Conservation (phyloP, 2,113 vertebrate species). For the Albula glossodonta region DNA sequence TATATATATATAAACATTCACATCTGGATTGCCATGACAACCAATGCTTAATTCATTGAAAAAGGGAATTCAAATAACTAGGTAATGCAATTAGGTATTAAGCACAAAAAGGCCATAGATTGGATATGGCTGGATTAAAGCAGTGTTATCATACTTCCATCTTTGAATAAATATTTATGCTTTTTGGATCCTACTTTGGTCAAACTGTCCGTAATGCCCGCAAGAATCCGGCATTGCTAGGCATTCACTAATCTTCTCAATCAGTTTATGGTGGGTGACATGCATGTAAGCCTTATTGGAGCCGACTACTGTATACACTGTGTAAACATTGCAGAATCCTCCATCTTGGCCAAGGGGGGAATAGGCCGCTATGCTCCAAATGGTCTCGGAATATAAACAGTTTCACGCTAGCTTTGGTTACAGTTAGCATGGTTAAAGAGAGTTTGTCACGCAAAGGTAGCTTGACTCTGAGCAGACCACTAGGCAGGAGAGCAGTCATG, state of each 20-base stretch:
- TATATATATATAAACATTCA: constrained; percentile 3
- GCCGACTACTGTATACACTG: constrained; percentile 72
- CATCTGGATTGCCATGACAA: not conserved
- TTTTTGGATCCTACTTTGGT: constrained; percentile 61
- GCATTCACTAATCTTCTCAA: constrained; percentile 66
- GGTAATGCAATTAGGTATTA: constrained; percentile 22
- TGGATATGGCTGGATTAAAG: not conserved
- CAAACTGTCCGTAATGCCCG: constrained; percentile 55
- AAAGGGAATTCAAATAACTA: not conserved
- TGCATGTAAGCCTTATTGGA: constrained; percentile 65
- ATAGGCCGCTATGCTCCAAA: constrained; percentile 66
- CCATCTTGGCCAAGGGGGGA: constrained; percentile 57
- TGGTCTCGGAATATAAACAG: constrained; percentile 70
- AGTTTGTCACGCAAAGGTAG: constrained; percentile 67
- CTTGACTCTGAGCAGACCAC: constrained; percentile 51
- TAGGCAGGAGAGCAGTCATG: constrained; percentile 48
- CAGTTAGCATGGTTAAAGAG: constrained; percentile 62
- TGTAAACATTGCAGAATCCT: constrained; percentile 71
- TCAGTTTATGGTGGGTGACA: constrained; percentile 56
- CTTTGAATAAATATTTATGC: constrained; percentile 64
- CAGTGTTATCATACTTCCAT: constrained; percentile 1
- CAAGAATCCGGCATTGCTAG: constrained; percentile 47
- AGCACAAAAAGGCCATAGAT: constrained; percentile 1
- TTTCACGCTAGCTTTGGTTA: constrained; percentile 63
- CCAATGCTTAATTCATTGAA: not conserved